Evolutionary conservation across 1,140 invertebrate species (phyloP).

Genomic region (Hetaerina americana): DNA sequence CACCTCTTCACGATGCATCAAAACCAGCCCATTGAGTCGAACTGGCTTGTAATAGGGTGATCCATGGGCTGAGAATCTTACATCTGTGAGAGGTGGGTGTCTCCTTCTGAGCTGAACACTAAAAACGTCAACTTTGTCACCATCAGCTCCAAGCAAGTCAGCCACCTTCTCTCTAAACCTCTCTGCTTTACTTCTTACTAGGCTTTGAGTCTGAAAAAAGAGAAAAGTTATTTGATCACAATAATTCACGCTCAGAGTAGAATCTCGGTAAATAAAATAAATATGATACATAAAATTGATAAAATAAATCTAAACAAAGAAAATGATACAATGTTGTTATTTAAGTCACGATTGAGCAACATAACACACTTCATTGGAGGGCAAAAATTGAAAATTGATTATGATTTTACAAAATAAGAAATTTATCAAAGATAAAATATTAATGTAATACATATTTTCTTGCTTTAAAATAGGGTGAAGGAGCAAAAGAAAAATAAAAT

Average conservation of each 20-base stretch:
- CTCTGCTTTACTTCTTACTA: constrained; percentile 76
- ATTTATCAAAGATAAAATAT: too few relatives aligned
- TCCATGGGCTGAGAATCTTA: constrained; percentile 88
- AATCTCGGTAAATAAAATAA: too few relatives aligned
- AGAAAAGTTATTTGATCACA: constrained; percentile 8
- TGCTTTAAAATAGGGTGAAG: too few relatives aligned
- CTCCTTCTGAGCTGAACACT: constrained; percentile 78
- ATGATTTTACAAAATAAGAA: too few relatives aligned
- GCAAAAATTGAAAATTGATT: too few relatives aligned
- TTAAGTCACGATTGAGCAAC: background rate
- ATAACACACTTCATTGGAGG: too few relatives aligned
- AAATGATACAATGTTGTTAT: background rate
- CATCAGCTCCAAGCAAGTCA: constrained; percentile 65
- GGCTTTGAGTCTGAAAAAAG: constrained; percentile 46
- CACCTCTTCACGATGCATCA: constrained; percentile 83
- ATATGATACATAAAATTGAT: too few relatives aligned
- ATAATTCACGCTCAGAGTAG: background rate
- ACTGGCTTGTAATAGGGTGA: constrained; percentile 93
- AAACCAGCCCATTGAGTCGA: constrained; percentile 80
- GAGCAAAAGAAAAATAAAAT: too few relatives aligned
- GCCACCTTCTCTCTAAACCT: constrained; percentile 76
- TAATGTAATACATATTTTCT: too few relatives aligned
- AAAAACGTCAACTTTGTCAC: constrained; percentile 89
- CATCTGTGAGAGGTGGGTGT: constrained; percentile 79
- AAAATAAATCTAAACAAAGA: constrained; percentile 6